These are phyloP conservation scores for Falcunculus frontatus DNA, from an alignment of 2,113 vertebrate species.

Conservation along the genomic window DNA sequence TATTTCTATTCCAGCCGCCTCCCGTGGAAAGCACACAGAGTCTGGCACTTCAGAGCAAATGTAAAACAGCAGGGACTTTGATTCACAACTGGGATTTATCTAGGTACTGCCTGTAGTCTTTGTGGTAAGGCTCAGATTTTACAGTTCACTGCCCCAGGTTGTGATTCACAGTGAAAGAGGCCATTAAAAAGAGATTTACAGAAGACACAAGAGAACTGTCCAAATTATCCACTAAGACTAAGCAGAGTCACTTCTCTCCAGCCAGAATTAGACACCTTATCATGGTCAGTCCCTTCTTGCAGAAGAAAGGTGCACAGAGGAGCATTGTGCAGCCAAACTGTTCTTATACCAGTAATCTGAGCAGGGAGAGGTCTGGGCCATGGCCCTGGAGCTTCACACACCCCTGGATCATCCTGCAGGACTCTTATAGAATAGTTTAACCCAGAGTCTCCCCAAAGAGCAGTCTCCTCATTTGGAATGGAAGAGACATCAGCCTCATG, in stretches of 20 bases:
- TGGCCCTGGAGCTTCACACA: background rate
- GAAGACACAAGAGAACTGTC: background rate
- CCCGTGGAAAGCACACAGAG: background rate
- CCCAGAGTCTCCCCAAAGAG: background rate
- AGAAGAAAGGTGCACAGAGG: background rate
- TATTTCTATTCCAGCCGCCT: background rate
- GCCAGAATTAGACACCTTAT: background rate
- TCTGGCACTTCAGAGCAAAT: background rate
- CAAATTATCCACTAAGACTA: background rate
- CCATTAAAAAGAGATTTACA: constrained; percentile 30
- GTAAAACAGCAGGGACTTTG: background rate
- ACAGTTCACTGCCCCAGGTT: background rate
- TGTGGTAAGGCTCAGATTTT: background rate
- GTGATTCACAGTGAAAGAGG: background rate
- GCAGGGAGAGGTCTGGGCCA: background rate
- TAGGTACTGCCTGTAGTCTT: background rate
- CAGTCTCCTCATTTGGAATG: background rate
- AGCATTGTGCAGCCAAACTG: background rate
- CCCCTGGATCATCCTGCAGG: background rate
- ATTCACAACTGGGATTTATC: constrained; percentile 6
- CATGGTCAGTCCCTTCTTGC: background rate
- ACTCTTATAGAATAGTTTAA: background rate
- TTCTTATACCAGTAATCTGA: background rate
- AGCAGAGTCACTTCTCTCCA: background rate
- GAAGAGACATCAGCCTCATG: background rate